A percentile compares a stretch with the other conserved stretches of the same genome.
Evolutionary conservation across 2,888 invertebrate genomes (phyloP).

Genomic region (Eupeodes latifasciatus): DNA sequence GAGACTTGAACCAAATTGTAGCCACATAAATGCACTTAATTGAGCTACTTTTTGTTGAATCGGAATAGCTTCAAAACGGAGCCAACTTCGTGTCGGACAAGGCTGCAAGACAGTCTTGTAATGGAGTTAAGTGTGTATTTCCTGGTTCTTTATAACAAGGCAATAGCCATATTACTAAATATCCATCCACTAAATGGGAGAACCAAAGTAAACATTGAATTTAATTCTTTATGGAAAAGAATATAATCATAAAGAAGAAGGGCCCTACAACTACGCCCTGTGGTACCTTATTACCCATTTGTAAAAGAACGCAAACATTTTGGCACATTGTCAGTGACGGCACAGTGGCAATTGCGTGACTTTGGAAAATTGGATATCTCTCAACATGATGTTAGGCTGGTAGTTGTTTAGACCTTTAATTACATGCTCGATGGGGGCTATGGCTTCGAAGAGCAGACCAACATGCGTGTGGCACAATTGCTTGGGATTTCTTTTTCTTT

Average conservation of each 20-base stretch:
- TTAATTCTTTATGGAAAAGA: slow-evolving; percentile 3
- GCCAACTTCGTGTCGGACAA: slow-evolving; percentile 36
- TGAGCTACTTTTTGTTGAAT: slow-evolving; percentile 60
- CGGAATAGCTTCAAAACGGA: slow-evolving; percentile 40
- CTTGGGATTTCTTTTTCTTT: neutral
- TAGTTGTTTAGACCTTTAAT: slow-evolving; percentile 59
- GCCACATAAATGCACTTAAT: slow-evolving; percentile 47
- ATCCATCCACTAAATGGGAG: neutral
- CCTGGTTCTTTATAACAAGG: slow-evolving; percentile 28
- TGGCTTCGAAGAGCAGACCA: neutral
- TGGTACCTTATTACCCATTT: slow-evolving; percentile 72
- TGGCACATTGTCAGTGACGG: slow-evolving; percentile 60
- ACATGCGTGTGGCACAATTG: slow-evolving; percentile 54
- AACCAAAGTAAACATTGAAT: slow-evolving; percentile 29
- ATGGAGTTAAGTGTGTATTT: slow-evolving; percentile 27
- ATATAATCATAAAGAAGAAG: slow-evolving; percentile 10
- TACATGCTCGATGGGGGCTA: slow-evolving; percentile 44
- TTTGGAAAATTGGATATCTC: slow-evolving; percentile 47
- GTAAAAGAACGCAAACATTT: slow-evolving; percentile 58
- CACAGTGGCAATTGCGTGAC: slow-evolving; percentile 30
- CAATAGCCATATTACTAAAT: neutral
- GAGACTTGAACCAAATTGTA: neutral
- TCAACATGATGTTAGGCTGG: slow-evolving; percentile 25
- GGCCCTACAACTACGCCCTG: slow-evolving; percentile 55
- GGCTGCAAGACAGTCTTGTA: slow-evolving; percentile 30